Evolutionary conservation across 2,888 invertebrate species (phyloP), one percentile per base, ranked within the genome.

Genomic region (Drosophila putrida): DNA sequence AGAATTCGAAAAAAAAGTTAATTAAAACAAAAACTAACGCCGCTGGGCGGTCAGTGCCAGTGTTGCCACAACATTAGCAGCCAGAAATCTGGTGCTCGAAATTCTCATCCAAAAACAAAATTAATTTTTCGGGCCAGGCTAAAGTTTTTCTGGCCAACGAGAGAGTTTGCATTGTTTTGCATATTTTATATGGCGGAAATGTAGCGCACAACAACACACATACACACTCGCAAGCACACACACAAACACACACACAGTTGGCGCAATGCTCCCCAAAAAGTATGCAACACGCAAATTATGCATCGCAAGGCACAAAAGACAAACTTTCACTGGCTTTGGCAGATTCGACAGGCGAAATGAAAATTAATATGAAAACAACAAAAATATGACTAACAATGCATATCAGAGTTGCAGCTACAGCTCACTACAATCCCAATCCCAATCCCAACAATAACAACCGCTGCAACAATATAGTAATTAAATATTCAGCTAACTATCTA

Each of bases 161-260:
- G 64, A 73, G 83, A 80, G 88, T 82, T 75, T 79, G 86, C 88
- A 78, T 86, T 85, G 83, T 81, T 85, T 88, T 85, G 85, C 85
- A 85, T 85, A 85, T 85, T 85, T 88, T 83, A 85, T 88, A 69
- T 64, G 59, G 82, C 88, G 81, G 73, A 88, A 84, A 80, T 84
- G 88, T 77, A 64, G 71, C 71, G 53, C 75, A 72, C 80, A 68
- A 72, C 75, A 67, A 64, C 72, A 65, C 47, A 59, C 58, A 58
- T 51, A 50, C 47, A 65, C 43, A 71, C 43, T 36, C 47, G 44
- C 43, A 57, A 41, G 68, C 43, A 49, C 39, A 41, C 25, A 46
- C 31, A 31, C 47, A 41, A 27, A 35, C 36, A 57, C 27, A 57
- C 20, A 11, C 10, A 35, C 35, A 33, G n/a, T 44, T 44, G 47